These are phyloP conservation scores for Lethrus apterus DNA, from an alignment of 1,140 invertebrate genomes.

Conservation along the genomic window DNA sequence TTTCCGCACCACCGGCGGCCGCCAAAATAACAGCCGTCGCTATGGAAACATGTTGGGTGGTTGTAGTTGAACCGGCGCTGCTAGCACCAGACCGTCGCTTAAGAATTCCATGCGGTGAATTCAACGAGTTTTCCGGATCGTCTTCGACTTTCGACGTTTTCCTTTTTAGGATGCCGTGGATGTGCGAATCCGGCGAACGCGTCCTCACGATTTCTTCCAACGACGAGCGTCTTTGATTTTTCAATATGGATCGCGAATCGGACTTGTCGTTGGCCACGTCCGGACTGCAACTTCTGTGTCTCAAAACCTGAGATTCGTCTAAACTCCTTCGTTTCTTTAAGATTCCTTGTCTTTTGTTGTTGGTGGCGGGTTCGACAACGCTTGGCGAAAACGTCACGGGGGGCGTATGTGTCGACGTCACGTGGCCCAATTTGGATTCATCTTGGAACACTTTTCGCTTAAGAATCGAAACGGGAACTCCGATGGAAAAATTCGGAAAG, in stretches of 20 bases:
- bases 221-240: slow-evolving; percentile 59
- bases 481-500: slow-evolving; percentile 22
- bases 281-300: slow-evolving; percentile 59
- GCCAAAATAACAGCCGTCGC: slow-evolving; percentile 61
- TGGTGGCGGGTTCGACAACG: slow-evolving; percentile 53
- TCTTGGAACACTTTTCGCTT: slow-evolving; percentile 65
- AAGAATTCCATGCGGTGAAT: slow-evolving; percentile 63
- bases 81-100: slow-evolving; percentile 57
- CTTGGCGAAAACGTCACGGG: slow-evolving; percentile 63
- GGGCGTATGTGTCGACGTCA: slow-evolving; percentile 48
- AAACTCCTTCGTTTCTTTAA: slow-evolving; percentile 71
- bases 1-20: slow-evolving; percentile 51
- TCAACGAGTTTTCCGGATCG: slow-evolving; percentile 47
- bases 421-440: slow-evolving; percentile 40
- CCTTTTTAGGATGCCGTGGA: slow-evolving; percentile 61
- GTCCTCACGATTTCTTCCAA: slow-evolving; percentile 57
- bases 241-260: slow-evolving; percentile 59
- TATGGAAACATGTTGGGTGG: slow-evolving; percentile 58
- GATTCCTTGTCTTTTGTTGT: slow-evolving; percentile 57
- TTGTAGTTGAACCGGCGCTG: slow-evolving; percentile 50
- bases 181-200: slow-evolving; percentile 46
- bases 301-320: slow-evolving; percentile 65
- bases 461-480: slow-evolving; percentile 62
- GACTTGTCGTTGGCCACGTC: slow-evolving; percentile 52
- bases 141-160: slow-evolving; percentile 55